Base-by-base conservation (phyloP, 2,888 invertebrate genomes). In the Rhingia campestris region DNA sequence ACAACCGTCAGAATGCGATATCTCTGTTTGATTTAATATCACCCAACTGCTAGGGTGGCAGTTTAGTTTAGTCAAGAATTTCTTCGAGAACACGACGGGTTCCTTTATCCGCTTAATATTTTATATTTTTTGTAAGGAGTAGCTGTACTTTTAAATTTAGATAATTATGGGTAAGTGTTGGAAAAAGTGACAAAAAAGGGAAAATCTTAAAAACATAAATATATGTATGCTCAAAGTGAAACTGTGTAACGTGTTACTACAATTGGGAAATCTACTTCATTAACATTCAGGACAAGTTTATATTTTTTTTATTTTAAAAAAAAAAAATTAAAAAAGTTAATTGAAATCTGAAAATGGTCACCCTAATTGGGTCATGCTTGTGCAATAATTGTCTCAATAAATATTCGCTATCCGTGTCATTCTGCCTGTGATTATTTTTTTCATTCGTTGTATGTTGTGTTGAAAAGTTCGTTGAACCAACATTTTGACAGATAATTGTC, bases 31-130 rank as follows among this genome's bases (percentile, higher is more conserved):
- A 49, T 47, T 76, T 61, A 72, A 72, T 77, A 73, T 73, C 73
- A 56, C 49, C 22, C 61, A 67, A 63, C 45, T 67, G 79, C 35
- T 33, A 30, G 33, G 30, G 43, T 47, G 61, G 39, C 58, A 64
- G 12, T 45, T 54, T 66, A 82, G 56, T 82, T 82, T 79, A 73
- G 73, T 79, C 63, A 69, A 56, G 39, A 51, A 32, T 37, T 51
- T 77, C 56, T 39, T 53, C 61, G 56, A 53, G 49, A 63, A 37
- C 54, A 67, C 30, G 10, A 67, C 61, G 70, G 64, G 32, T 35
- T 51, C 49, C 7, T 45, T 49, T 14, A 39, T 6, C 43, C 12
- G 14, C 12, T 33, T n/a, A 51, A 32, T 12, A 51, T 39, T 51
- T 10, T 33, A 12, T 41, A 5, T 3, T 9, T 45, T 33, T 35